Evolutionary conservation across 35 echinoderm and acorn worm species (phyloP).

Genomic region (Eucidaris tribuloides): DNA sequence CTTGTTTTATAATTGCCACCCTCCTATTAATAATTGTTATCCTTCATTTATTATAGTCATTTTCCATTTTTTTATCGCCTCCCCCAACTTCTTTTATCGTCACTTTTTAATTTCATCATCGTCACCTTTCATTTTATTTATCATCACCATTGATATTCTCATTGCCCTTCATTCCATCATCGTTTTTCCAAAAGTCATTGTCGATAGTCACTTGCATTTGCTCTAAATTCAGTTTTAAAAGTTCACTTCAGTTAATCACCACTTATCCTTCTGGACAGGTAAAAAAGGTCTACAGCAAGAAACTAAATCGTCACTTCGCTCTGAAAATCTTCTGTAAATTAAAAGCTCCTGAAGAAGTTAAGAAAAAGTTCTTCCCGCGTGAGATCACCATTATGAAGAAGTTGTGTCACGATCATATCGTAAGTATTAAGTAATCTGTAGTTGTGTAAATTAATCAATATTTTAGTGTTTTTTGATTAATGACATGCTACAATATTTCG

Average conservation of each 20-base stretch:
- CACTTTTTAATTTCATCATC: not conserved
- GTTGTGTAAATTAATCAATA: not conserved
- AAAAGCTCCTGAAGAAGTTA: constrained; percentile 62
- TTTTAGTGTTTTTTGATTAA: not conserved
- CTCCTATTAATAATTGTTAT: not conserved
- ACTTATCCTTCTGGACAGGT: constrained; percentile 76
- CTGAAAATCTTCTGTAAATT: constrained; percentile 84
- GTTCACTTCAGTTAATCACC: no score
- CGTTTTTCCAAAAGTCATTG: not conserved
- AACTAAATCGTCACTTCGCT: constrained; percentile 65
- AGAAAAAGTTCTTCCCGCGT: constrained; percentile 71
- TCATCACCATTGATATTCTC: not conserved
- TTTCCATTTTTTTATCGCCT: not conserved
- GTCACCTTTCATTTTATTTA: not conserved
- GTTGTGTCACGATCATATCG: constrained; percentile 76
- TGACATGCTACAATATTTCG: no score
- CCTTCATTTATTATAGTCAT: not conserved
- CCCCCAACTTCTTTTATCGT: not conserved
- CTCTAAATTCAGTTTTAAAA: no score
- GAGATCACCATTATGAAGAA: constrained; percentile 87
- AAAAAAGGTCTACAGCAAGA: constrained; percentile 66
- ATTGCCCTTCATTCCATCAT: not conserved
- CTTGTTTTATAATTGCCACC: no score
- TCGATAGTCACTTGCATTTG: no score
- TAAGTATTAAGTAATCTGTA: constrained; percentile 31